phyloP scores from a whole-genome alignment of 2,888 invertebrate genomes.

The Euplexia lucipara region DNA sequence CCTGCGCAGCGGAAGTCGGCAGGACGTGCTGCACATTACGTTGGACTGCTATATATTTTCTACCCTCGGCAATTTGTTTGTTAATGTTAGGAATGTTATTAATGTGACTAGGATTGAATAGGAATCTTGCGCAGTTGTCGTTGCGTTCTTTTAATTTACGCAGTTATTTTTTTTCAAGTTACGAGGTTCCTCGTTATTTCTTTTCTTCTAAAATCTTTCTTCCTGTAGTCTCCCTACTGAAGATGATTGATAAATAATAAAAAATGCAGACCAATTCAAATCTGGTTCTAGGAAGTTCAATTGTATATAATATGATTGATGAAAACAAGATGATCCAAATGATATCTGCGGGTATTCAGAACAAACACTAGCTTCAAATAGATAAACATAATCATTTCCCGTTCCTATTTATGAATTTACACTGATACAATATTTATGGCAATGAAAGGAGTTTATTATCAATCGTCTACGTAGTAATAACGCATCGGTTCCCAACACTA shows the following conservation, averaged over 20 bases:
- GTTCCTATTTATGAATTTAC: conserved; percentile 44
- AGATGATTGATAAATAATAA: neutral
- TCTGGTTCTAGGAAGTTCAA: conserved; percentile 16
- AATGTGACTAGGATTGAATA: conserved; percentile 35
- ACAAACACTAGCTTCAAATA: conserved; percentile 30
- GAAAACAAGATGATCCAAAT: conserved; percentile 22
- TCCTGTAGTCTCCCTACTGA: neutral
- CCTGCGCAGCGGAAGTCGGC: conserved; percentile 76
- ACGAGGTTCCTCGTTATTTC: neutral
- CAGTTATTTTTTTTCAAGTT: neutral
- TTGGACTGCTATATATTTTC: conserved; percentile 55
- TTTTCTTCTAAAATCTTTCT: neutral
- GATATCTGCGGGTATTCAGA: conserved; percentile 29
- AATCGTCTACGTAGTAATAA: conserved; percentile 75
- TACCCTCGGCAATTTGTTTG: conserved; percentile 56
- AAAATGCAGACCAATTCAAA: conserved; percentile 10
- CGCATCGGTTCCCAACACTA: conserved; percentile 63
- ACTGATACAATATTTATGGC: conserved; percentile 54
- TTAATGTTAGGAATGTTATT: conserved; percentile 46
- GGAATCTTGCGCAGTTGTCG: neutral
- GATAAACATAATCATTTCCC: conserved; percentile 42
- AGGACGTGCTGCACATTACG: conserved; percentile 75
- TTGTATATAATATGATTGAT: conserved; percentile 27
- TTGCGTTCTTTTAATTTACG: neutral
- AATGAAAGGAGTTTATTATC: conserved; percentile 68